Base-by-base conservation (phyloP, 2,113 vertebrate species). In the Trichechus manatus region DNA sequence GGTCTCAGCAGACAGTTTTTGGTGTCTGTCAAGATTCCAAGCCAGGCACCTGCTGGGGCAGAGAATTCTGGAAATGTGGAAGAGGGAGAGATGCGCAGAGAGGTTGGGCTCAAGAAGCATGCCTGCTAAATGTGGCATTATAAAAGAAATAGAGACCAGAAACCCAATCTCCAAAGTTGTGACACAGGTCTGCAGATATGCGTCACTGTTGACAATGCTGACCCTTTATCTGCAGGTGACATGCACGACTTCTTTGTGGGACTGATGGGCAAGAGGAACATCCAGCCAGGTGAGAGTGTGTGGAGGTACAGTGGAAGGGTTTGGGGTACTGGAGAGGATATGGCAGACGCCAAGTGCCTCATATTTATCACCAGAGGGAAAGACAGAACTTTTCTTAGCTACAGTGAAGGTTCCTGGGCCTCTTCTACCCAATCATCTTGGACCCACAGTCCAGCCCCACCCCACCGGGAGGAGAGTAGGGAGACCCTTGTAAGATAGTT, bases 231-330 rank as follows among this genome's bases (percentile, higher is more conserved):
- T 96, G 25, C 97, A 99, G 99, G 99, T 90, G 99, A 99, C 93
- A 99, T 99, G 99, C 99, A 99, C 81, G 99, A 99, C 95, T 99
- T 99, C 95, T 99, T 99, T 97, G 99, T 99, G 97, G 99, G 99
- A 79, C 99, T 99, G 17, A 99, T 99, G 99, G 99, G 99, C 91
- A 99, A 99, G 95, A 99, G 99, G 98, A 99, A 98, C 95, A 97
- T 97, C 72, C 99, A 99, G 82, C 53, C 98, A 84, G 99, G 99
- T 99, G 95, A 31, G 96, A 56, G 61, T 42, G 31, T 31, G 27
- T 13, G 13, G 44, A 61, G 47, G n/a, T 4, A 9, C 15, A 33
- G 23, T 9, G 50, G 74, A 36, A 89, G 42, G 89, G 14, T 25
- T 83, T 74, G n/a, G 87, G 19, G n/a, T 13, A 25, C 44, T 27